Conservation (phyloP, 1,140 invertebrate species). For the Drosophila virilis region DNA sequence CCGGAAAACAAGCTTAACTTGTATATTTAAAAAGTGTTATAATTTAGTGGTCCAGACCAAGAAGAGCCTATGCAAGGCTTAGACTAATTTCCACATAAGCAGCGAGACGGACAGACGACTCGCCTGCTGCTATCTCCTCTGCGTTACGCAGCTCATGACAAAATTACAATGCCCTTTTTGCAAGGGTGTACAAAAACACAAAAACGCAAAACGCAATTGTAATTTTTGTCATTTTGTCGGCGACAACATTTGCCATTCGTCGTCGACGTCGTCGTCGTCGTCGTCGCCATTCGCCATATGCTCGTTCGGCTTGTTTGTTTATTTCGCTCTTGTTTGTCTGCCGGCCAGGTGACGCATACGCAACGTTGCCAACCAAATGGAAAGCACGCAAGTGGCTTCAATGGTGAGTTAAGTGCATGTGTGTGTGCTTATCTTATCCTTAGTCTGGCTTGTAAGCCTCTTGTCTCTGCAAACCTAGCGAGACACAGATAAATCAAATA, state of each 20-base stretch:
- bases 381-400: too few relatives aligned
- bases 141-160: too few relatives aligned
- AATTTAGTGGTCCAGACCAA: background rate
- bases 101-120: background rate
- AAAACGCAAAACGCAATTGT: constrained; percentile 63
- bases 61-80: background rate
- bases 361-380: constrained; percentile 46
- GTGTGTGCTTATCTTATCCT: background rate
- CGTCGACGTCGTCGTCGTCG: too few relatives aligned
- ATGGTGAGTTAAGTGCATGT: constrained; percentile 5
- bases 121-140: too few relatives aligned
- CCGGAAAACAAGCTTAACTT: too few relatives aligned
- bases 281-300: constrained; percentile 43
- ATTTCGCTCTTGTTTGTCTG: constrained; percentile 33
- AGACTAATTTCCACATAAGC: background rate
- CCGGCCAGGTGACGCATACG: constrained; percentile 55
- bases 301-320: constrained; percentile 27
- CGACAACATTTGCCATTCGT: constrained; percentile 20
- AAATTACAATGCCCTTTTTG: too few relatives aligned
- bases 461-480: background rate
- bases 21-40: too few relatives aligned
- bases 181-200: background rate
- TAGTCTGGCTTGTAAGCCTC: background rate
- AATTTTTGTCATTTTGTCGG: constrained; percentile 66
- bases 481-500: background rate